Base-by-base conservation (phyloP, 2,113 vertebrate genomes). In the Macquaria australasica region DNA sequence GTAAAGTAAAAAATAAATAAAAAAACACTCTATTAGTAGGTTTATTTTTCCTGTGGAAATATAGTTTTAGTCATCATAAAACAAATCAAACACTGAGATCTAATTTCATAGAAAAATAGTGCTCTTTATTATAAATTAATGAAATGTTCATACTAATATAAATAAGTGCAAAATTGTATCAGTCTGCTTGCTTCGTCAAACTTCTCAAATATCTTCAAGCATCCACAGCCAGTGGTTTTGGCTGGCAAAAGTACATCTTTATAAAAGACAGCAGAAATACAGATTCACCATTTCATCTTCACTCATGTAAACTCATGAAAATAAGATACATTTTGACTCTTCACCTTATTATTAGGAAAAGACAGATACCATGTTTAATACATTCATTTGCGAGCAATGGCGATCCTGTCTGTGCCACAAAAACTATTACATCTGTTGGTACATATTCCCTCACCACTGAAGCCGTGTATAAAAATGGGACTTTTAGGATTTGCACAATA, bases 121-220 rank as follows among this genome's bases (percentile, higher is more conserved):
- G 95, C 93, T 97, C 94, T 98, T 99, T 99, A 99, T 98, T 99
- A 99, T 99, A 99, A 99, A 98, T 98, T 98, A 99, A 90, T 95
- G 95, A 97, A 97, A 97, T 92, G 77, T 93, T 93, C 92, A 51
- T 96, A 97, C 96, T 97, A 98, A 97, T 98, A 99, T 99, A 99
- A 99, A 99, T 98, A 98, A 97, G 97, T 99, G 97, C 97, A 98
- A 98, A 98, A 95, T 91, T 60, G 96, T 95, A 95, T 96, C 87
- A 90, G 91, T 93, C 91, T 86, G 77, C 83, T 89, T 92, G 87
- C 82, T 93, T 93, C 67, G 73, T 94, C 95, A 94, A 95, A 94
- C 93, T 94, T 96, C 93, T 93, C 86, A 88, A 94, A 94, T 93
- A 93, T 95, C 91, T 97, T 97, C 96, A 98, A 97, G 97, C 96